Evolutionary conservation across 2,888 invertebrate species (phyloP).

Genomic region (Tenthredo mesomela): DNA sequence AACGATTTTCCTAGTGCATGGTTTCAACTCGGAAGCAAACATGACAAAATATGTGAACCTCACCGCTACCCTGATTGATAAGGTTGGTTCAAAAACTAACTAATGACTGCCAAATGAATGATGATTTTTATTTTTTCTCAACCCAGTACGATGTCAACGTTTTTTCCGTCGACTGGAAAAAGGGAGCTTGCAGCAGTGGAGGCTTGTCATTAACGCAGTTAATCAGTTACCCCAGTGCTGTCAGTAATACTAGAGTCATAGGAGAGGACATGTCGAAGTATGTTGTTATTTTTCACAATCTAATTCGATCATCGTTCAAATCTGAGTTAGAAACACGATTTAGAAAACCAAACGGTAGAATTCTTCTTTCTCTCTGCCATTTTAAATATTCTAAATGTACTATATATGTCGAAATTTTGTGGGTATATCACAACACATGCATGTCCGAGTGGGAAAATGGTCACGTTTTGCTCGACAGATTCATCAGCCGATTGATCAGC

Average conservation of each 20-base stretch:
- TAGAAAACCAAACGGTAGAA: too few relatives aligned
- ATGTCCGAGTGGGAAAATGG: too few relatives aligned
- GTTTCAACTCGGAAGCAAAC: conserved; percentile 36
- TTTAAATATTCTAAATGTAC: too few relatives aligned
- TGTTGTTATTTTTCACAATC: background rate
- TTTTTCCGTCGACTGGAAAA: conserved; percentile 39
- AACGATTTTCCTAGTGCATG: conserved; percentile 20
- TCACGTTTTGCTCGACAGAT: background rate
- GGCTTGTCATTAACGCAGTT: background rate
- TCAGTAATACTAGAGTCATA: conserved; percentile 17
- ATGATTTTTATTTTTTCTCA: background rate
- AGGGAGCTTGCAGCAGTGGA: conserved; percentile 27
- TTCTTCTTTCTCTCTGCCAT: background rate
- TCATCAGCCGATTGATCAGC: conserved; percentile 22
- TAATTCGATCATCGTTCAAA: too few relatives aligned
- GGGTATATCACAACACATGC: too few relatives aligned
- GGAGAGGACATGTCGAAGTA: conserved; percentile 32
- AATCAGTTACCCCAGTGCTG: conserved; percentile 10
- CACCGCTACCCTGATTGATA: background rate
- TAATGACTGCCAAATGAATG: background rate
- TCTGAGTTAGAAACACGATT: too few relatives aligned
- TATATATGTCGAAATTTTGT: too few relatives aligned
- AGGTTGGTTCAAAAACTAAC: background rate
- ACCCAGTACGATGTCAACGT: conserved; percentile 38
- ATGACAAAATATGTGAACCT: background rate